A percentile compares a stretch with the other conserved stretches of the same genome.
Conservation (phyloP, 2,888 invertebrate species). For the Hirudinaria manillensis region DNA sequence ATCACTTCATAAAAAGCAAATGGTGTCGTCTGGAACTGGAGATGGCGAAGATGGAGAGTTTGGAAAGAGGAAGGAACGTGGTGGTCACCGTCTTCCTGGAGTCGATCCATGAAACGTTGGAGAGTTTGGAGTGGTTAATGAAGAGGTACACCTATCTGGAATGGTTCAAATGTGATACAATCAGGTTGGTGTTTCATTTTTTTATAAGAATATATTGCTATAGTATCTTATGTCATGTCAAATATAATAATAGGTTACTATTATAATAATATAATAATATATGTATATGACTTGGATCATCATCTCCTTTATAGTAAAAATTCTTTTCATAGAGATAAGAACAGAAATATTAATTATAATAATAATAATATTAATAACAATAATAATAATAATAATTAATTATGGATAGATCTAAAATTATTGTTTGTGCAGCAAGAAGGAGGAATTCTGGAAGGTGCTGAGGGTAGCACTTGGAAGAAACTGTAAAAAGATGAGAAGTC, state of each 20-base stretch:
- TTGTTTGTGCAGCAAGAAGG: not conserved
- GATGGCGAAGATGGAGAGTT: conserved; percentile 25
- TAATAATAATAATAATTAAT: too few relatives aligned
- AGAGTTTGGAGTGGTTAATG: conserved; percentile 7
- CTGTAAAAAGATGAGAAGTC: not conserved
- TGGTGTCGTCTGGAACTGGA: conserved; percentile 29
- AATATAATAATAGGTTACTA: too few relatives aligned
- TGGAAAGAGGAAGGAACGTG: conserved; percentile 27
- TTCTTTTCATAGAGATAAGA: too few relatives aligned
- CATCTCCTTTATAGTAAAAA: too few relatives aligned
- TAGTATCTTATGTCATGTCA: too few relatives aligned
- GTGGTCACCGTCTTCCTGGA: conserved; percentile 30
- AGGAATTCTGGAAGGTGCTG: not conserved
- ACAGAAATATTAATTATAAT: too few relatives aligned
- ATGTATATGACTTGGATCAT: too few relatives aligned
- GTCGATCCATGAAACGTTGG: not conserved
- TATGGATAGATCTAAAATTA: too few relatives aligned
- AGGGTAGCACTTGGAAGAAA: not conserved
- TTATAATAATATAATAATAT: too few relatives aligned
- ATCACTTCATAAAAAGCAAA: conserved; percentile 24
- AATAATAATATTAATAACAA: too few relatives aligned
- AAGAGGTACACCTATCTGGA: conserved; percentile 13
- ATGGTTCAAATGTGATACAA: not conserved
- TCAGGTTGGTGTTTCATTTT: not conserved
- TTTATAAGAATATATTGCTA: too few relatives aligned